Base-by-base conservation (phyloP, 2,113 vertebrate genomes). In the Rhea americana region DNA sequence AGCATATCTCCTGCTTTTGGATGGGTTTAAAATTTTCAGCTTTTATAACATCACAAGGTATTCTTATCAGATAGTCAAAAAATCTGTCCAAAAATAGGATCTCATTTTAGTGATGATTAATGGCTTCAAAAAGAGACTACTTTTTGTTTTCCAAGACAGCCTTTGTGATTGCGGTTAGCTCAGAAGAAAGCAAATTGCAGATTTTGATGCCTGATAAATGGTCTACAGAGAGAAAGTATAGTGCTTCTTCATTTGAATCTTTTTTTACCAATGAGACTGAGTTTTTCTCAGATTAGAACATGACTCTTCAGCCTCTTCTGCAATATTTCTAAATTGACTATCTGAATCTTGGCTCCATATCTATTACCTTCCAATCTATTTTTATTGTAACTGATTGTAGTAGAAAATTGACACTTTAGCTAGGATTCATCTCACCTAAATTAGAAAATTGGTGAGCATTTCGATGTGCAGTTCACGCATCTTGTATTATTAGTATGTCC, bases 21-120 rank as follows among this genome's bases (percentile, higher is more conserved):
- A 13, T 43, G 76, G n/a, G 7, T 76, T 59, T 79, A 32, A 72
- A 56, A 6, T 55, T 65, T 79, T 79, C 56, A 89, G 58, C 5
- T 5, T 66, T 51, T 62, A 3, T 82, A 7, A 16, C 76, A 13
- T 68, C 62, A 72, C 13, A 82, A 45, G 21, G 16, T 39, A 45
- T 24, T 39, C 82, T 77, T 85, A 20, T 79, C 74, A 75, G 82
- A 63, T 37, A 76, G 17, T 88, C 30, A 72, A 75, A 91, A 17
- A 59, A 68, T 8, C 21, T 85, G 8, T 59, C 30, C 68, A 70
- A 87, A 86, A 81, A 41, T 17, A 75, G 56, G 78, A 63, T 55
- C n/a, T 75, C 9, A 67, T 87, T 89, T 89, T 87, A 89, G 48
- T 67, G 13, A 39, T 50, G 28, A 66, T 75, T 94, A 89, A 89